These are phyloP conservation scores for Boloria euphrosyne DNA, from an alignment of 2,888 invertebrate genomes.

Conservation along the genomic window DNA sequence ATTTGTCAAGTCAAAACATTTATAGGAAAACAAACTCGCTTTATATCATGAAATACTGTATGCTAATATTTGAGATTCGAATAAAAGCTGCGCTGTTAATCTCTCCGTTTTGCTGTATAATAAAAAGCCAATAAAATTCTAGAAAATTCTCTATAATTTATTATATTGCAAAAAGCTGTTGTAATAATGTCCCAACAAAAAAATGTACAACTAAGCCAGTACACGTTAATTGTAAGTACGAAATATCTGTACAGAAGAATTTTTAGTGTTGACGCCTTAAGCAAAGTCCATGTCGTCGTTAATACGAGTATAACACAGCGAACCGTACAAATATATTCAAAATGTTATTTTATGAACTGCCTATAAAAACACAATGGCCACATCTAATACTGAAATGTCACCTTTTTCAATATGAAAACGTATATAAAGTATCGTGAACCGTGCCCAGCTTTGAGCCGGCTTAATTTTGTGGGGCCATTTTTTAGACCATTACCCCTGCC, in stretches of 20 bases:
- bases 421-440: constrained; percentile 44
- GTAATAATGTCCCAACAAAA: too few species aligned
- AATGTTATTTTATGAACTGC: constrained; percentile 74
- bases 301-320: constrained; percentile 67
- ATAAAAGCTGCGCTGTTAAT: too few species aligned
- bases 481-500: constrained; percentile 43
- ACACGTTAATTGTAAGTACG: too few species aligned
- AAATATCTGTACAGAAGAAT: too few species aligned
- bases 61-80: neutral
- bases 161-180: too few species aligned
- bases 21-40: neutral
- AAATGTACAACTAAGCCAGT: too few species aligned
- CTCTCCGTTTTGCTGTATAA: too few species aligned
- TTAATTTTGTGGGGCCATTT: constrained; percentile 64
- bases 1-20: neutral
- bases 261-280: constrained; percentile 50
- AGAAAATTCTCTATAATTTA: too few species aligned
- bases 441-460: constrained; percentile 50
- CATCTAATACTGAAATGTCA: constrained; percentile 70
- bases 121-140: too few species aligned
- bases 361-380: constrained; percentile 75
- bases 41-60: neutral
- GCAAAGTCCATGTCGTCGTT: constrained; percentile 73
- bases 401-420: constrained; percentile 66
- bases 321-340: constrained; percentile 67